These are phyloP conservation scores for Procavia capensis DNA, from an alignment of 2,113 vertebrate genomes.

Conservation along the genomic window DNA sequence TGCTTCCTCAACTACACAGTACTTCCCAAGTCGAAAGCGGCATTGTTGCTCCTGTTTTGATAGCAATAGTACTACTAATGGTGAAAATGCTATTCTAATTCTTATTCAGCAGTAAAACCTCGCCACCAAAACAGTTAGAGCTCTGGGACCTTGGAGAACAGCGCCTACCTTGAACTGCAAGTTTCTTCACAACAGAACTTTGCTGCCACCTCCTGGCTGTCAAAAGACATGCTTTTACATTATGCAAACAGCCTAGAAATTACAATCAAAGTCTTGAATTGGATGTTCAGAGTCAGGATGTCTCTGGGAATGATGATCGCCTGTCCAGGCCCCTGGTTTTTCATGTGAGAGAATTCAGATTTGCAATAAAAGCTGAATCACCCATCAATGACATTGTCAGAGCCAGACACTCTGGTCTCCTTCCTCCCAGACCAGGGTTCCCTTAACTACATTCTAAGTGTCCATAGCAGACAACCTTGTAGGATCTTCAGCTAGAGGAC, in stretches of 20 bases:
- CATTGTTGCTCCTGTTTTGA: background rate
- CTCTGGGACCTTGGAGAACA: background rate
- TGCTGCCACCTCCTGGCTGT: conserved; percentile 80
- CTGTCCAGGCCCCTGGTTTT: background rate
- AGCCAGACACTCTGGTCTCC: background rate
- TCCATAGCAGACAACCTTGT: background rate
- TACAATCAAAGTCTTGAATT: background rate
- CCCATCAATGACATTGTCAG: background rate
- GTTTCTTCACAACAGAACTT: conserved; percentile 59
- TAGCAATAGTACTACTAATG: background rate
- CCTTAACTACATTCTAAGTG: background rate
- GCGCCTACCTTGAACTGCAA: background rate
- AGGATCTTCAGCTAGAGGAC: background rate
- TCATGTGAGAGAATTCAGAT: background rate
- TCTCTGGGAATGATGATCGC: background rate
- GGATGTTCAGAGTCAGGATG: background rate
- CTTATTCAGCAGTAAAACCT: background rate
- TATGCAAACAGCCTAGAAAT: background rate
- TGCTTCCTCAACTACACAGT: background rate
- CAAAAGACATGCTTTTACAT: conserved; percentile 2
- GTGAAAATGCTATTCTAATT: too few relatives aligned
- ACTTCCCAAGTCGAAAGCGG: background rate
- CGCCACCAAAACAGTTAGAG: background rate
- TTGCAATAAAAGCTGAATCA: background rate
- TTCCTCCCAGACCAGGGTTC: background rate